A percentile compares a stretch with the other conserved stretches of the same genome.
Evolutionary conservation across 2,113 vertebrate species (phyloP).

Genomic region (Limanda limanda): DNA sequence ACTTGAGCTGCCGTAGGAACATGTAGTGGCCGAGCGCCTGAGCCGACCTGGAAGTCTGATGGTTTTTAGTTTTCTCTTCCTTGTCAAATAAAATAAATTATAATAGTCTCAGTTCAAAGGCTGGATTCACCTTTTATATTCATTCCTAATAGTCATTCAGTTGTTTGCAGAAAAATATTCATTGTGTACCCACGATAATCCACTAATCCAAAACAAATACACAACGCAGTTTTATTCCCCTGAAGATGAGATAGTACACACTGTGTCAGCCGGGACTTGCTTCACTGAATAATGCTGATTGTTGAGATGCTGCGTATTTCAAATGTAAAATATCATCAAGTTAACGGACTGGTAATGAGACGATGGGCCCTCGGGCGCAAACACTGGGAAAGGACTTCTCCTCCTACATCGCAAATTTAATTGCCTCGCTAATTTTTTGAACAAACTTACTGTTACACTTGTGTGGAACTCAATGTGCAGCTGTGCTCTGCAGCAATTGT

Average conservation of each 20-base stretch:
- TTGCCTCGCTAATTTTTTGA: constrained; percentile 19
- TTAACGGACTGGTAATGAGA: constrained; percentile 7
- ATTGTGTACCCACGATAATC: neutral
- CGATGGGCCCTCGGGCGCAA: constrained; percentile 14
- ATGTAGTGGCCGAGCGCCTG: too few relatives aligned
- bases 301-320: constrained; percentile 4
- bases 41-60: too few relatives aligned
- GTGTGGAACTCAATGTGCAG: neutral
- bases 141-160: neutral
- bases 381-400: constrained; percentile 19
- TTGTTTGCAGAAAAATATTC: neutral
- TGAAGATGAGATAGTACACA: neutral
- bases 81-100: too few relatives aligned
- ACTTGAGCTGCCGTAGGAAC: too few relatives aligned
- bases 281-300: constrained; percentile 6
- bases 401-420: constrained; percentile 10
- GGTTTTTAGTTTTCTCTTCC: too few relatives aligned
- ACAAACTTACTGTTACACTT: neutral
- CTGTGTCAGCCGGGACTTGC: neutral
- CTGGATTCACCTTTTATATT: neutral
- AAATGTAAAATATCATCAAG: constrained; percentile 19
- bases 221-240: neutral
- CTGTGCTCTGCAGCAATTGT: neutral
- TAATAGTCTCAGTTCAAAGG: neutral
- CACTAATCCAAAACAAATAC: neutral